These are phyloP conservation scores for Calameuta filiformis DNA, from an alignment of 2,888 invertebrate genomes.

Conservation along the genomic window DNA sequence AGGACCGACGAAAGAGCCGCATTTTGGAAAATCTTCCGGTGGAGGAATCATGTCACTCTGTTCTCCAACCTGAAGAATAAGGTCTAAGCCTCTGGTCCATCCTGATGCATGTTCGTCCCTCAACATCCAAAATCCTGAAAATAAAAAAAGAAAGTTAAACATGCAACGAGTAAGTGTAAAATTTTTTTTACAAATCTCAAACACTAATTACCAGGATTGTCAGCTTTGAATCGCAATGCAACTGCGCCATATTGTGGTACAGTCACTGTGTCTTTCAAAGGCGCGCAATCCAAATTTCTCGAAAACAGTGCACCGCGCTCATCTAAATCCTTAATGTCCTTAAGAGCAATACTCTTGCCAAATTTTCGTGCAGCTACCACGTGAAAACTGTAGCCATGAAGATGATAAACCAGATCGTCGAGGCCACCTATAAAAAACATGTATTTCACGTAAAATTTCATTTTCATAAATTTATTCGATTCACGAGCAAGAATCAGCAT, in stretches of 20 bases:
- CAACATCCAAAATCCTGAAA: conserved; percentile 81
- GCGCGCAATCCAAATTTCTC: conserved; percentile 72
- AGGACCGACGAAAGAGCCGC: conserved; percentile 81
- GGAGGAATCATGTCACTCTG: conserved; percentile 73
- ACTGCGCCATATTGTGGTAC: conserved; percentile 79
- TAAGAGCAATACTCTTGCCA: conserved; percentile 67
- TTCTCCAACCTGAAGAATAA: conserved; percentile 80
- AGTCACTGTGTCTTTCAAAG: conserved; percentile 79
- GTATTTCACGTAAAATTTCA: background rate
- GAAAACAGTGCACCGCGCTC: conserved; percentile 69
- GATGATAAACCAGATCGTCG: conserved; percentile 77
- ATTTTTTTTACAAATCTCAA: background rate
- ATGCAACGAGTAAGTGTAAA: background rate
- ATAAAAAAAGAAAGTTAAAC: conserved; percentile 18
- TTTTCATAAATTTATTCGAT: background rate
- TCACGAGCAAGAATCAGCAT: background rate
- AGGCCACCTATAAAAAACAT: conserved; percentile 70
- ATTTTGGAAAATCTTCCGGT: conserved; percentile 81
- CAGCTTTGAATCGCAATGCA: conserved; percentile 78
- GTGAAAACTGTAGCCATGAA: conserved; percentile 81
- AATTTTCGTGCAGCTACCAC: conserved; percentile 73
- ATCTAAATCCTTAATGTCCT: conserved; percentile 72
- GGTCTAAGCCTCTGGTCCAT: conserved; percentile 81
- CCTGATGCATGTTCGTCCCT: conserved; percentile 80
- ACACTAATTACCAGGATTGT: conserved; percentile 74